Evolutionary conservation across 1,140 invertebrate species (phyloP).

Genomic region (Scaptomyza montana): DNA sequence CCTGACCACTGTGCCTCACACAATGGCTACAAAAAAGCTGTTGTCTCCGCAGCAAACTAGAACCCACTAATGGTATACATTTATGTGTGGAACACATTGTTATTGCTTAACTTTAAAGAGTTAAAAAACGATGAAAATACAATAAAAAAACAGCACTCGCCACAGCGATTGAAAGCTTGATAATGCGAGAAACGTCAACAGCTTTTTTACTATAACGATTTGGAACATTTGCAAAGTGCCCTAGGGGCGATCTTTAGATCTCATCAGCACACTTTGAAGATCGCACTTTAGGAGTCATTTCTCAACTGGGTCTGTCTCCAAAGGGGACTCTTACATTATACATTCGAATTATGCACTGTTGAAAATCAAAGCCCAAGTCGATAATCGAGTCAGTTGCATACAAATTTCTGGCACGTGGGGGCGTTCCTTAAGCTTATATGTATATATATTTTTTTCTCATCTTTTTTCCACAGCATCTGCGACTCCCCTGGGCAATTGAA

Average conservation of each 20-base stretch:
- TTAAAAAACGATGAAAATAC: conserved; percentile 40
- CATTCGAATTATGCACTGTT: conserved; percentile 5
- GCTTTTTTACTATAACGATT: conserved; percentile 4
- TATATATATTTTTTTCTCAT: too few relatives aligned
- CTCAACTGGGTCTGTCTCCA: conserved; percentile 1
- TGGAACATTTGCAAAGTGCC: conserved; percentile 13
- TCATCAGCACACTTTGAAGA: conserved; percentile 17
- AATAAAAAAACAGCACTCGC: neutral
- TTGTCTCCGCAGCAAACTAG: conserved; percentile 27
- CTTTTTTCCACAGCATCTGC: neutral
- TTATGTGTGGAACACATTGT: conserved; percentile 61
- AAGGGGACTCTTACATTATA: conserved; percentile 19
- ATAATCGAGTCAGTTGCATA: conserved; percentile 69
- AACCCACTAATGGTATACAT: conserved; percentile 54
- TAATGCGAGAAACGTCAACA: conserved; percentile 19
- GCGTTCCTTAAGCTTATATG: neutral
- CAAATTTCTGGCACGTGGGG: conserved; percentile 47
- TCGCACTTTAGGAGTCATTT: conserved; percentile 34
- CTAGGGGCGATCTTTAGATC: conserved; percentile 14
- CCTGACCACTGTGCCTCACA: conserved; percentile 27
- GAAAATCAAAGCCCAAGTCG: conserved; percentile 53
- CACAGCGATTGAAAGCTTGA: conserved; percentile 30
- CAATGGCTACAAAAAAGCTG: conserved; percentile 26
- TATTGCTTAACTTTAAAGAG: conserved; percentile 63
- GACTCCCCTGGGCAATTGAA: conserved; percentile 67